Evolutionary conservation across 2,113 vertebrate genomes (phyloP).

Genomic region (Scopus umbretta): DNA sequence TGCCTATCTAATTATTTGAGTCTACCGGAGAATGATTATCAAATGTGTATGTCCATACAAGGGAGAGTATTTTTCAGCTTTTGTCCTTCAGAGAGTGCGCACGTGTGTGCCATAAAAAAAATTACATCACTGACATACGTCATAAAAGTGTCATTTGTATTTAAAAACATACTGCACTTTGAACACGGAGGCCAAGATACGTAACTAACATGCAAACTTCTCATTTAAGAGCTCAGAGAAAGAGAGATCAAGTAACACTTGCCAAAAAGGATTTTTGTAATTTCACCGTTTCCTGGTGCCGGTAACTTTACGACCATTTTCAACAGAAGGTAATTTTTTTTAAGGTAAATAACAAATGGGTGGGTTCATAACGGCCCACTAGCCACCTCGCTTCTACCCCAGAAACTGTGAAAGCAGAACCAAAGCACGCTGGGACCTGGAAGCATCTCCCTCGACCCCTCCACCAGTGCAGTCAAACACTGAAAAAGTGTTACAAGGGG

Average conservation of each 20-base stretch:
- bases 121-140: background rate
- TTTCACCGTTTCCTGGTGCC: background rate
- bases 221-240: background rate
- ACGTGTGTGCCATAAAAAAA: background rate
- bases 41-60: background rate
- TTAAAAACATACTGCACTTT: background rate
- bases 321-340: background rate
- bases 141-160: background rate
- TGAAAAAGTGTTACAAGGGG: conserved; percentile 46
- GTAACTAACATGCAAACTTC: rapidly evolving
- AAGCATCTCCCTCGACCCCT: background rate
- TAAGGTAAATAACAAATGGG: background rate
- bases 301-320: background rate
- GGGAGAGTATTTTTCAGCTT: background rate
- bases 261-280: background rate
- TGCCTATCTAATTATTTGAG: background rate
- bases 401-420: background rate
- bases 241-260: background rate
- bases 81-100: background rate
- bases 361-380: background rate
- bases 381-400: background rate
- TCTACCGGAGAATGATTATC: background rate
- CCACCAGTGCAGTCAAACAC: conserved; percentile 23
- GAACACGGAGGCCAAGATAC: rapidly evolving
- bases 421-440: background rate